Base-by-base conservation (phyloP, 2,797 vertebrate genomes). In the Bucorvus abyssinicus region DNA sequence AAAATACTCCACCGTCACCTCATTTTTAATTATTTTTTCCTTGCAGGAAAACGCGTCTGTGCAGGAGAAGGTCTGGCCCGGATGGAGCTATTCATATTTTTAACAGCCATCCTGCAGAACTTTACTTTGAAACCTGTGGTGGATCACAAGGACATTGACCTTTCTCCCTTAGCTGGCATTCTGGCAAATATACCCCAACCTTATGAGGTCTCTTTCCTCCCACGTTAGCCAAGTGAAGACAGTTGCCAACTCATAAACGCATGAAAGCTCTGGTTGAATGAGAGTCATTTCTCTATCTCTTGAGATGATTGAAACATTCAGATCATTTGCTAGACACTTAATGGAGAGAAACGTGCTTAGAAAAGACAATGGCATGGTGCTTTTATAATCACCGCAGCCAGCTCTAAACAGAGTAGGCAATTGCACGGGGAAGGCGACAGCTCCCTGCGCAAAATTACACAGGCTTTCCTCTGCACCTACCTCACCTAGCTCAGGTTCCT, bases 1-100 rank as follows among this genome's bases (percentile, higher is more conserved):
- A 86, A 89, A 83, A 79, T 14, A 63, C 3, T 69, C 6, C 34
- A 42, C 40, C 45, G 8, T 29, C 17, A 65, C 12, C 6, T 93
- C 30, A 40, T 20, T 44, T 64, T 50, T 52, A 38, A 14, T 20
- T 38, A 26, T 56, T 44, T 57, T 84, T 57, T 38, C 5, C n/a
- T 96, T 94, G n/a, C 82, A 97, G 97, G 97, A 75, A 97, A 97
- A 84, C 96, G 96, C 1, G 4, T 94, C 6, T 98, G 98, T 86
- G 93, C 93, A 36, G 98, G 98, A 84, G 97, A 97, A 96, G 95
- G 97, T 76, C 91, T 98, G 92, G 98, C 96, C 32, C 96, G 96
- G 56, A 96, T 97, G 95, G 95, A 97, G 36, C 0, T 98, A 49
- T 98, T 98, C 81, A 77, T 98, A 61, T 74, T 97, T 79, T 60